Conservation (phyloP, 2,797 vertebrate species). For the Meda fulgida region DNA sequence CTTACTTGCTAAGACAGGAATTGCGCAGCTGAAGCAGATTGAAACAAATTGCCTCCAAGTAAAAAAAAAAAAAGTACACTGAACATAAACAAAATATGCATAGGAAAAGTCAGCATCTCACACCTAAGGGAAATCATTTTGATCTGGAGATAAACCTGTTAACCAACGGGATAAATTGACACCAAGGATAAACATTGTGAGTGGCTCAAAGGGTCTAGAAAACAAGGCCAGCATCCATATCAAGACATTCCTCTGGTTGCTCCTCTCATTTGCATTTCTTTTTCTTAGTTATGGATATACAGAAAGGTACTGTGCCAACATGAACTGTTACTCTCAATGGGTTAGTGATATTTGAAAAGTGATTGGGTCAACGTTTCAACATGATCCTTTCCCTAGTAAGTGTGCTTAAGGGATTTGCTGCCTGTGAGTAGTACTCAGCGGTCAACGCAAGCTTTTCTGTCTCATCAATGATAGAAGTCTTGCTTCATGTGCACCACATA, state of each 20-base stretch:
- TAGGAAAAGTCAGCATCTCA: neutral
- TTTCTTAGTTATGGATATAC: conserved; percentile 10
- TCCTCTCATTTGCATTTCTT: neutral
- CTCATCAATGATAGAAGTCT: conserved; percentile 73
- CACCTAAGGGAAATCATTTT: neutral
- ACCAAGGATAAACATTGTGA: neutral
- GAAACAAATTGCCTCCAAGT: neutral
- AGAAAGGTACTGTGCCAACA: conserved; percentile 15
- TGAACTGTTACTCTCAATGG: conserved; percentile 57
- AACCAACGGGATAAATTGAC: neutral
- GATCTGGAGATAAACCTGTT: neutral
- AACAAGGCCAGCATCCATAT: neutral
- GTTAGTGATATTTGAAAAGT: conserved; percentile 67
- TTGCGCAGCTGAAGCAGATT: conserved; percentile 17
- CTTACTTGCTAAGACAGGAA: neutral
- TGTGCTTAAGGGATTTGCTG: conserved; percentile 68
- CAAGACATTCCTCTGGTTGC: neutral
- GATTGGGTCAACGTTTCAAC: conserved; percentile 72
- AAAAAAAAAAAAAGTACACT: neutral
- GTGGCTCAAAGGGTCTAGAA: neutral
- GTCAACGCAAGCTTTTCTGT: conserved; percentile 63
- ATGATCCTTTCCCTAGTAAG: conserved; percentile 71
- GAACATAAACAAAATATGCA: conserved; percentile 14
- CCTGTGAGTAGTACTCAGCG: conserved; percentile 68
- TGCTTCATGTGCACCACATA: conserved; percentile 66